Conservation (phyloP, 1,140 invertebrate species). For the Batillaria attramentaria region DNA sequence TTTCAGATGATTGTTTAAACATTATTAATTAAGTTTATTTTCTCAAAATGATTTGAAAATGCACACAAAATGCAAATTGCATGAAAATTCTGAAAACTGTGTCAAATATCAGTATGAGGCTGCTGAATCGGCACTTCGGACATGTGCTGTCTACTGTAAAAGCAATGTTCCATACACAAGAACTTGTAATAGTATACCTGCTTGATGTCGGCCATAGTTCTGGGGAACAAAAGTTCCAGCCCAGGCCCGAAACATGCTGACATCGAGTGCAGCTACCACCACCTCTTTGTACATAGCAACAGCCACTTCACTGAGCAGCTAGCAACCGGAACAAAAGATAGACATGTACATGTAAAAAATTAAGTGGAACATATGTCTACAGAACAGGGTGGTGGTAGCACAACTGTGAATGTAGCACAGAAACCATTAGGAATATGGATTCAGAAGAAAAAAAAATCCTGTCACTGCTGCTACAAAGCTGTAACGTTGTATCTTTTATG, state of each 20-base stretch:
- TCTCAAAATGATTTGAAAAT: background rate
- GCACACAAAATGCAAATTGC: background rate
- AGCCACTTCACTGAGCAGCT: conserved; percentile 2
- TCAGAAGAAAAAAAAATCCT: too few relatives aligned
- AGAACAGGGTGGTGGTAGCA: too few relatives aligned
- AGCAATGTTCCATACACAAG: background rate
- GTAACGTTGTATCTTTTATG: too few relatives aligned
- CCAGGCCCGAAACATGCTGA: conserved; percentile 18
- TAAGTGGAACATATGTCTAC: background rate
- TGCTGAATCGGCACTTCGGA: background rate
- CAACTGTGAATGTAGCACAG: too few relatives aligned
- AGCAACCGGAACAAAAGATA: background rate
- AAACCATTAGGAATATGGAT: too few relatives aligned
- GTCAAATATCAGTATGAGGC: background rate
- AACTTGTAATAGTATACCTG: background rate
- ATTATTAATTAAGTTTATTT: background rate
- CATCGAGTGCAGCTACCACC: conserved; percentile 18
- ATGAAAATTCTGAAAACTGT: background rate
- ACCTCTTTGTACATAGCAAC: conserved; percentile 20
- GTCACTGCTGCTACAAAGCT: too few relatives aligned
- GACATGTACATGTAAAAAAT: background rate
- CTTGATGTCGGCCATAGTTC: conserved; percentile 11
- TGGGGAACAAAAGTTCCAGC: conserved; percentile 31
- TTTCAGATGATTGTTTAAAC: background rate
- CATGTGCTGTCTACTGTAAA: background rate